Evolutionary conservation across 2,113 vertebrate genomes (phyloP).

Genomic region (Lepidothrix coronata): DNA sequence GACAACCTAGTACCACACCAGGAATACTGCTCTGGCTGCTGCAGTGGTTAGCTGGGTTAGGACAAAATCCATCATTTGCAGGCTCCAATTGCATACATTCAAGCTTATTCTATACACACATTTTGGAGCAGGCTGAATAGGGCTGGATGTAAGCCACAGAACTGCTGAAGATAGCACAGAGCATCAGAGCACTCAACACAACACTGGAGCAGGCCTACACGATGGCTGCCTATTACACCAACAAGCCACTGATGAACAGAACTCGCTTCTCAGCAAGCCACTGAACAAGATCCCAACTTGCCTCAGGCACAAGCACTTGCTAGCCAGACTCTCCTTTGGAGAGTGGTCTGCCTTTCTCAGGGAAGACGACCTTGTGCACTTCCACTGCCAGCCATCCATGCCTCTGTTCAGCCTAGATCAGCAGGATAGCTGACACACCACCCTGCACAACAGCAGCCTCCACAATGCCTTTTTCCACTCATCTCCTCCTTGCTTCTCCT

Average conservation of each 20-base stretch:
- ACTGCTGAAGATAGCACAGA: not conserved
- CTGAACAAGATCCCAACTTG: not conserved
- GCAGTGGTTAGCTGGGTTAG: not conserved
- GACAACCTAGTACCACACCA: not conserved
- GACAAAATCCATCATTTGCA: not conserved
- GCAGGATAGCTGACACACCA: accelerated
- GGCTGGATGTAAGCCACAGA: not conserved
- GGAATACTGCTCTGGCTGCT: not conserved
- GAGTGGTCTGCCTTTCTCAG: not conserved
- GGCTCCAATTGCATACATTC: not conserved
- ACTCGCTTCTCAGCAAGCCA: not conserved
- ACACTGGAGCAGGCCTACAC: not conserved
- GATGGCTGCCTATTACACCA: not conserved
- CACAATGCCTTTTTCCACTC: not conserved
- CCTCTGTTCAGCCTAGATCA: not conserved
- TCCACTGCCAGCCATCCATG: not conserved
- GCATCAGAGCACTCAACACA: not conserved
- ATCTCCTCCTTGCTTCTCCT: not conserved
- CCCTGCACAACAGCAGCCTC: not conserved
- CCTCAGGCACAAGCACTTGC: not conserved
- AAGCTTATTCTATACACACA: not conserved
- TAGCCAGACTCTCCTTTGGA: not conserved
- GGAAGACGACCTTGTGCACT: accelerated
- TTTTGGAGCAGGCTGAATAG: not conserved
- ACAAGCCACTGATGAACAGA: not conserved